Percentiles rank a stretch among this genome's conserved stretches.
These are phyloP conservation scores for Alloscopus bannaensis DNA, from an alignment of 2,888 invertebrate genomes.

Conservation along the genomic window DNA sequence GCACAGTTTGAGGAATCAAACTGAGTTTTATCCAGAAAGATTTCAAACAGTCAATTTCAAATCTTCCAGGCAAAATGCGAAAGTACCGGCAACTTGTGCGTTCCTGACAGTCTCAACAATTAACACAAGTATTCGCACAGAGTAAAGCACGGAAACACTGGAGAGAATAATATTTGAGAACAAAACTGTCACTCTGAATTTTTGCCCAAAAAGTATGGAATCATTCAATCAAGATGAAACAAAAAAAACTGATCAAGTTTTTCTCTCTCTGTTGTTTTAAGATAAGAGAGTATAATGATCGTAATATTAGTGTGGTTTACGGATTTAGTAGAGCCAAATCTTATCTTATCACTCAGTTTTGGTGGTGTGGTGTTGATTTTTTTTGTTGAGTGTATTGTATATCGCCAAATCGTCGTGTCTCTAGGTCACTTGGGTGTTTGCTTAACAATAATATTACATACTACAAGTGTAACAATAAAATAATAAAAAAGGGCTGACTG, in stretches of 20 bases:
- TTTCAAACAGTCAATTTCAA: no score
- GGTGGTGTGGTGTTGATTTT: not conserved
- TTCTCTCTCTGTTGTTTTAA: slow-evolving; percentile 50
- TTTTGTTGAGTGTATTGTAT: slow-evolving; percentile 33
- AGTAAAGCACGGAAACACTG: slow-evolving; percentile 25
- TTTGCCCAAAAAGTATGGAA: not conserved
- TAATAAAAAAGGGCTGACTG: slow-evolving; percentile 36
- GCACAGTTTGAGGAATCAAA: not conserved
- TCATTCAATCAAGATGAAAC: slow-evolving; percentile 16
- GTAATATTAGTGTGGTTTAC: slow-evolving; percentile 41
- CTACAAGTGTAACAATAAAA: slow-evolving; percentile 52
- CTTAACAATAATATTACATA: slow-evolving; percentile 62
- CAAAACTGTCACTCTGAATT: no score
- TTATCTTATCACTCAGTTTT: slow-evolving; percentile 28
- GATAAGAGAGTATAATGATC: slow-evolving; percentile 38
- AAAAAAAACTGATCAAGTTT: slow-evolving; percentile 24
- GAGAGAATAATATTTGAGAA: no score
- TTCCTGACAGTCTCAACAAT: no score
- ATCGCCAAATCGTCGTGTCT: slow-evolving; percentile 65
- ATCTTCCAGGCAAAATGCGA: no score
- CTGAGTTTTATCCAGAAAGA: no score
- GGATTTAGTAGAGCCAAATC: slow-evolving; percentile 31
- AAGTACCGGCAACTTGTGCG: no score
- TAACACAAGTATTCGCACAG: no score
- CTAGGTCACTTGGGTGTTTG: slow-evolving; percentile 67